Evolutionary conservation across 2,888 invertebrate species (phyloP).

Genomic region (Auanema sp.): DNA sequence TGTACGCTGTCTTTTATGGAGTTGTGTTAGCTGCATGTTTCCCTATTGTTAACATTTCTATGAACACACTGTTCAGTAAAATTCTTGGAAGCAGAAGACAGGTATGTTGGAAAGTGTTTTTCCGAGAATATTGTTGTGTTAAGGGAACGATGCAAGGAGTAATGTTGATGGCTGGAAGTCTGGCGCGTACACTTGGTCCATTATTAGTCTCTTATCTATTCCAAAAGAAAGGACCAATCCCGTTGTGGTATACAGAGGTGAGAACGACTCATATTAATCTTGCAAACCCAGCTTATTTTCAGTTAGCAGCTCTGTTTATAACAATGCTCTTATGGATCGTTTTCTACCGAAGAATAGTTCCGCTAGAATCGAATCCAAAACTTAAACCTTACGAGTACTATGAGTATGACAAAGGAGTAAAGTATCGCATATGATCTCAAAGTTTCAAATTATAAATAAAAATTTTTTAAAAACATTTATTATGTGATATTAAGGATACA

Average conservation of each 20-base stretch:
- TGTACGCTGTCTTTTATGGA: conserved; percentile 36
- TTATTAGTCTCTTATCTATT: conserved; percentile 42
- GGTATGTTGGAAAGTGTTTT: no score
- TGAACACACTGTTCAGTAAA: conserved; percentile 44
- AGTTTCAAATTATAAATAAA: not conserved
- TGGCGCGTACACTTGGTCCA: conserved; percentile 36
- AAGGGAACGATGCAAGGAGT: conserved; percentile 49
- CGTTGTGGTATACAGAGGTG: conserved; percentile 40
- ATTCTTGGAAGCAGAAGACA: conserved; percentile 38
- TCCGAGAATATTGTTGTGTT: no score
- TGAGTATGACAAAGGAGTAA: conserved; percentile 33
- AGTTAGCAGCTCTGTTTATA: conserved; percentile 25
- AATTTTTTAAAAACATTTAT: not conserved
- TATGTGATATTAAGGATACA: conserved; percentile 3
- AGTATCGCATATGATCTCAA: conserved; percentile 30
- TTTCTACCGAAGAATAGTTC: conserved; percentile 37
- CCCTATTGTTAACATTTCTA: conserved; percentile 42
- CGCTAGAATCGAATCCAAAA: conserved; percentile 35
- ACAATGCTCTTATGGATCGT: conserved; percentile 35
- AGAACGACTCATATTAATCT: not conserved
- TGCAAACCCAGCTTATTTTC: conserved; percentile 9
- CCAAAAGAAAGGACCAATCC: conserved; percentile 38
- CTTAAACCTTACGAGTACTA: conserved; percentile 34
- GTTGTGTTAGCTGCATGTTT: conserved; percentile 39
- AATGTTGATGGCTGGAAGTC: conserved; percentile 40